phyloP scores from a whole-genome alignment of 2,797 vertebrate genomes.

The Alauda arvensis region DNA sequence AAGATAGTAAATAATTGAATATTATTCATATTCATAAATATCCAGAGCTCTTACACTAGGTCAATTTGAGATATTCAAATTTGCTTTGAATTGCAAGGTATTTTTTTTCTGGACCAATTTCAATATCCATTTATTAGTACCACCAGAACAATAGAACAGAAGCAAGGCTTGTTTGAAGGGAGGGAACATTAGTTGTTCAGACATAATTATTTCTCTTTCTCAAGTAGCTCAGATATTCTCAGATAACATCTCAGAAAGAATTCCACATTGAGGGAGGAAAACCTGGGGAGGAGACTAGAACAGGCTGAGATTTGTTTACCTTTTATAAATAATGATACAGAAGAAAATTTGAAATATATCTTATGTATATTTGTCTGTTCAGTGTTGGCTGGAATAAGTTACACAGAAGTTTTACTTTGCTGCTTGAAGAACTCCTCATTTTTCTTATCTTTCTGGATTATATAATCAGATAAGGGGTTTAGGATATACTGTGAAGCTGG shows the following conservation, averaged over 20 bases:
- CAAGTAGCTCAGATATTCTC: not conserved
- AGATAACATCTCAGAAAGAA: not conserved
- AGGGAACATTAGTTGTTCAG: not conserved
- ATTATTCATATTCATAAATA: not conserved
- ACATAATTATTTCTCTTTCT: not conserved
- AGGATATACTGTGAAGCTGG: not conserved
- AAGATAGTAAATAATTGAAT: not conserved
- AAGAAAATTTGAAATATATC: not conserved
- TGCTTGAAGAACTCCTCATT: not conserved
- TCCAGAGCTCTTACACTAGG: not conserved
- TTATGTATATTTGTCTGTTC: not conserved
- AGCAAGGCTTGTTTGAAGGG: not conserved
- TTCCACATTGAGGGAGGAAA: not conserved
- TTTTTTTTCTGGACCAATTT: not conserved
- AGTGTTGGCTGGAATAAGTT: not conserved
- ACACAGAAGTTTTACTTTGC: not conserved
- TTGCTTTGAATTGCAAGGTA: not conserved
- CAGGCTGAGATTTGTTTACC: not conserved
- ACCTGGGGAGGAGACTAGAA: not conserved
- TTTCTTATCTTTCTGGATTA: conserved; percentile 6
- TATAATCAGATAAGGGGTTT: conserved; percentile 10
- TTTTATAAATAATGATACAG: not conserved
- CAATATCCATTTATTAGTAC: not conserved
- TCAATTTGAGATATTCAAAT: not conserved
- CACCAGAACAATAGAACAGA: not conserved